Evolutionary conservation across 2,797 vertebrate genomes (phyloP), one percentile per base, ranked within the genome.

Genomic region (Carduelis carduelis): DNA sequence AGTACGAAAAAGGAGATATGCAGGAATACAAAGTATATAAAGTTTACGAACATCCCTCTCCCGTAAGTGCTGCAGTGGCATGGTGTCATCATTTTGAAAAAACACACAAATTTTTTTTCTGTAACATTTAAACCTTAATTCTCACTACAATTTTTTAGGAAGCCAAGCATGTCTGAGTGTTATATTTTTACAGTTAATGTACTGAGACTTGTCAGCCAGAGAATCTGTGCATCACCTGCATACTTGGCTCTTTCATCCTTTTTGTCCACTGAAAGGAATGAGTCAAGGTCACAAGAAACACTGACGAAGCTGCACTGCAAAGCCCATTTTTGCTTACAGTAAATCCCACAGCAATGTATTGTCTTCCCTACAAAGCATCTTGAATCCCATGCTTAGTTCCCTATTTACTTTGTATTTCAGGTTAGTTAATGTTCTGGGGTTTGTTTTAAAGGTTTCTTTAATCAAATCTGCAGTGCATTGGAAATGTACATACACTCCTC

Each of bases 1-100:
- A 52, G 23, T 6, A 69, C 0, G 0, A 71, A 72, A 61, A 17
- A 34, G 3, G 4, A 34, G 9, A 4, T 12, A 47, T 26, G 9
- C 0, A 6, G 61, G 28, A 16, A 60, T 23, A 12, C 4, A 47
- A 64, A 57, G 14, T 0, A 43, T 13, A 28, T 63, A 16, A 18
- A 32, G 20, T 60, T 70, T 41, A 50, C 32, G 87, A 47, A 26
- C 8, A 35, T 14, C 23, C 21, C 37, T 70, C 64, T 53, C 22
- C 44, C 46, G 5, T 9, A 90, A 60, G 4, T n/a, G 20, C 22
- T 66, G 20, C 13, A 44, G 37, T 61, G 4, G 0, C 12, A 44
- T 6, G 1, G n/a, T 27, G 23, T 20, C 66, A 60, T 39, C 20
- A 19, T 35, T 74, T 43, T 53, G 24, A 50, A 83, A 90, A 74